phyloP scores from a whole-genome alignment of 1,140 invertebrate genomes.

The honey bee (Apis mellifera) region DNA sequence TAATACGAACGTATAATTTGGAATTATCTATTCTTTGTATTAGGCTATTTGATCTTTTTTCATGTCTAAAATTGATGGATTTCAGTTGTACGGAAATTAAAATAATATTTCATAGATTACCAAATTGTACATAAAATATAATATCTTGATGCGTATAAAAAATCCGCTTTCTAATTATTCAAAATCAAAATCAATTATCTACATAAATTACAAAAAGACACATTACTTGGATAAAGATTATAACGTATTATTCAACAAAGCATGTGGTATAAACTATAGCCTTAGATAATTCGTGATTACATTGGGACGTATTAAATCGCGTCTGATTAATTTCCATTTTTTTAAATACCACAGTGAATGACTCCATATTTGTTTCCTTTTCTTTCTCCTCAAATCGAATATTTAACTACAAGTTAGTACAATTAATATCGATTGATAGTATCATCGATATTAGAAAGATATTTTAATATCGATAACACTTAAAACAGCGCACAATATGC shows the following conservation, averaged over 20 bases:
- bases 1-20: slow-evolving; percentile 21
- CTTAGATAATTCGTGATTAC: slow-evolving; percentile 11
- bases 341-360: neutral
- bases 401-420: slow-evolving; percentile 14
- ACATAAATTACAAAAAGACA: slow-evolving; percentile 38
- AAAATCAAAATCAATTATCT: slow-evolving; percentile 45
- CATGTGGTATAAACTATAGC: slow-evolving; percentile 32
- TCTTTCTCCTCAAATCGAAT: neutral
- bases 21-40: slow-evolving; percentile 15
- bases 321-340: neutral
- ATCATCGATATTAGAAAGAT: slow-evolving; percentile 30
- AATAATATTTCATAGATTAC: slow-evolving; percentile 15
- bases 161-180: neutral
- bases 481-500: slow-evolving; percentile 8
- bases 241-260: slow-evolving; percentile 40
- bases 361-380: neutral
- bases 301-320: slow-evolving; percentile 11
- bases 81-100: slow-evolving; percentile 32
- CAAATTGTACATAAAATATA: slow-evolving; percentile 20
- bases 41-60: slow-evolving; percentile 33
- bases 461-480: slow-evolving; percentile 30
- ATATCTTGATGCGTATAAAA: slow-evolving; percentile 36
- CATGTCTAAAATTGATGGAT: slow-evolving; percentile 3
- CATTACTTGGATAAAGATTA: slow-evolving; percentile 28
- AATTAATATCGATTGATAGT: slow-evolving; percentile 11